phyloP scores from a whole-genome alignment of 2,113 vertebrate genomes.

The Nothoprocta pentlandii region DNA sequence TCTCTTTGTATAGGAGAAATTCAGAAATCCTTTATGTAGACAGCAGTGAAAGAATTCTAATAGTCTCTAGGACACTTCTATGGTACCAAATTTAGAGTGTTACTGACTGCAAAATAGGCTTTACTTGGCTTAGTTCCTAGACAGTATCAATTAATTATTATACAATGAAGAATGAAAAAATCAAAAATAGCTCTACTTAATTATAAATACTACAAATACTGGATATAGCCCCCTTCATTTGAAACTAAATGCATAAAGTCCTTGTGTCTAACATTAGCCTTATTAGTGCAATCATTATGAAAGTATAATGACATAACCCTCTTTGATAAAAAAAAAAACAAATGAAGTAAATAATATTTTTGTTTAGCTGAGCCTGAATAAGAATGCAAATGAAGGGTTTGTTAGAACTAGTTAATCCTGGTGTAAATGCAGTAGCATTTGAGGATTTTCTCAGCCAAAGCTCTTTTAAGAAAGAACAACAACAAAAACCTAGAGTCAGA shows the following conservation, averaged over 20 bases:
- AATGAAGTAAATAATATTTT: conserved; percentile 2
- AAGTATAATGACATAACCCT: background rate
- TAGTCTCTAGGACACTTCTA: background rate
- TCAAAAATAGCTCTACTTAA: background rate
- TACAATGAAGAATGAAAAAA: conserved; percentile 34
- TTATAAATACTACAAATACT: background rate
- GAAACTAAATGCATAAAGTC: background rate
- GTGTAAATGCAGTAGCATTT: background rate
- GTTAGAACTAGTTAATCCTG: conserved; percentile 13
- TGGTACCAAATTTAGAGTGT: conserved; percentile 48
- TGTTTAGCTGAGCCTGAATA: background rate
- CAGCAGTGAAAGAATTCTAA: background rate
- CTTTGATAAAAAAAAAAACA: conserved; percentile 32
- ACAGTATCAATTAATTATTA: conserved; percentile 57
- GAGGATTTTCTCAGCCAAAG: background rate
- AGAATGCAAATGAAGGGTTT: conserved; percentile 17
- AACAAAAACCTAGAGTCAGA: background rate
- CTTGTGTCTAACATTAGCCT: background rate
- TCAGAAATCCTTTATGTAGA: background rate
- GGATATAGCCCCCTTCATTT: background rate
- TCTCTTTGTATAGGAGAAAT: background rate
- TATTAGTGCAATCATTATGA: background rate
- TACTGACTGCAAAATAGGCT: conserved; percentile 22
- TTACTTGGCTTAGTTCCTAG: conserved; percentile 47
- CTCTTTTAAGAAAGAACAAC: background rate